Evolutionary conservation across 2,113 vertebrate genomes (phyloP).

Genomic region (Paraplagusia blochii): DNA sequence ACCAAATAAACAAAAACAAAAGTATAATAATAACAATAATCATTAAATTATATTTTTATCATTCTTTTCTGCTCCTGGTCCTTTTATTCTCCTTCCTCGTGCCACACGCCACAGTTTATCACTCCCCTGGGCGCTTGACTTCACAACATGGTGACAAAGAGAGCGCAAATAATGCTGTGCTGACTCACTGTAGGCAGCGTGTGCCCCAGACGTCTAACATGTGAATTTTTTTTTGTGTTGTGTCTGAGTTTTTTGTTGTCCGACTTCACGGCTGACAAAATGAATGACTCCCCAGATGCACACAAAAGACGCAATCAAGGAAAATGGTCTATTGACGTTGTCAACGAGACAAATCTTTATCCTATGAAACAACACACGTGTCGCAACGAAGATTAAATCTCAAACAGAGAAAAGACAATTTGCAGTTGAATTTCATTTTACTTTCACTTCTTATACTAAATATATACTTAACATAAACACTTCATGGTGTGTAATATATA

Average conservation of each 20-base stretch:
- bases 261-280: constrained; percentile 39
- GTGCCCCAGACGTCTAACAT: constrained; percentile 29
- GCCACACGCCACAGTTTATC: constrained; percentile 55
- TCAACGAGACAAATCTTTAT: constrained; percentile 29
- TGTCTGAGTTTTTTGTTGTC: constrained; percentile 19
- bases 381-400: too few species aligned
- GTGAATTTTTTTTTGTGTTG: constrained; percentile 39
- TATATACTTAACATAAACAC: too few species aligned
- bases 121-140: constrained; percentile 38
- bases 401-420: too few species aligned
- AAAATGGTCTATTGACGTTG: constrained; percentile 46
- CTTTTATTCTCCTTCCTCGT: constrained; percentile 49
- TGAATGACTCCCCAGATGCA: constrained; percentile 50
- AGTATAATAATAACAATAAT: too few species aligned
- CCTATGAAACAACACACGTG: constrained; percentile 57
- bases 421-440: too few species aligned
- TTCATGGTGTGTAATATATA: too few species aligned
- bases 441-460: too few species aligned
- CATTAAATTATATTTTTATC: too few species aligned
- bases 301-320: constrained; percentile 46
- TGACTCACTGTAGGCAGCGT: constrained; percentile 32
- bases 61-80: background rate
- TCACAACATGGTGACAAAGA: constrained; percentile 42
- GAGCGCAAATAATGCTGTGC: constrained; percentile 10
- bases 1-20: too few species aligned